Percentiles rank a stretch among this genome's conserved stretches.
phyloP scores from a whole-genome alignment of 2,797 vertebrate species.

The Helarctos malayanus region DNA sequence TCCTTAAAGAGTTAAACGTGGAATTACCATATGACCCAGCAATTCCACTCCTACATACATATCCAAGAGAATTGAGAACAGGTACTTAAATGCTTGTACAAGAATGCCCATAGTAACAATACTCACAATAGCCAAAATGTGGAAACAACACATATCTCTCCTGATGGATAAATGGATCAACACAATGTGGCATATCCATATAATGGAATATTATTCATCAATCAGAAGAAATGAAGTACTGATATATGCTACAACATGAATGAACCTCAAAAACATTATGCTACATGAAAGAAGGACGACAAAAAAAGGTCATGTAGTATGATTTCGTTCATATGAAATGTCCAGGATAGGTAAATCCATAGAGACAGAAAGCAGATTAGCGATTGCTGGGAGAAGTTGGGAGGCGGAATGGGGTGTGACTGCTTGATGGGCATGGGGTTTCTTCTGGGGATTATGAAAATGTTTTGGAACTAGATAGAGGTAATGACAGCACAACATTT shows the following conservation, averaged over 20 bases:
- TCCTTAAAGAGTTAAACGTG: not conserved
- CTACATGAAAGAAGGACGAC: not conserved
- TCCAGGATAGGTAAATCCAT: not conserved
- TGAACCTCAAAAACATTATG: not conserved
- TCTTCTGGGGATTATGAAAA: not conserved
- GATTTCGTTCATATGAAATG: not conserved
- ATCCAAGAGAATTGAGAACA: constrained; percentile 37
- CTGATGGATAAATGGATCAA: not conserved
- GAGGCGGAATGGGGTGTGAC: not conserved
- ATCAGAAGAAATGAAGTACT: constrained; percentile 11
- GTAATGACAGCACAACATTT: not conserved
- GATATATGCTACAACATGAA: not conserved
- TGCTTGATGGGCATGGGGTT: not conserved
- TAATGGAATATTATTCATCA: constrained; percentile 15
- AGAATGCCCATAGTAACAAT: not conserved
- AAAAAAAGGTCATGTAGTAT: not conserved
- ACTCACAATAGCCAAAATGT: constrained; percentile 10
- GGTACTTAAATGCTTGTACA: not conserved
- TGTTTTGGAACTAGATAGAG: constrained; percentile 32
- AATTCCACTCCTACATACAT: not conserved
- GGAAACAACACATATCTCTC: not conserved
- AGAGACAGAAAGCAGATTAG: not conserved
- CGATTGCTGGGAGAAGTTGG: not conserved
- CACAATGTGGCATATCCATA: not conserved
- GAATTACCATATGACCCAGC: not conserved